Percentiles rank a stretch among this genome's conserved stretches.
Conservation (phyloP, 1,140 invertebrate genomes). For the Schmidtea mediterranea region DNA sequence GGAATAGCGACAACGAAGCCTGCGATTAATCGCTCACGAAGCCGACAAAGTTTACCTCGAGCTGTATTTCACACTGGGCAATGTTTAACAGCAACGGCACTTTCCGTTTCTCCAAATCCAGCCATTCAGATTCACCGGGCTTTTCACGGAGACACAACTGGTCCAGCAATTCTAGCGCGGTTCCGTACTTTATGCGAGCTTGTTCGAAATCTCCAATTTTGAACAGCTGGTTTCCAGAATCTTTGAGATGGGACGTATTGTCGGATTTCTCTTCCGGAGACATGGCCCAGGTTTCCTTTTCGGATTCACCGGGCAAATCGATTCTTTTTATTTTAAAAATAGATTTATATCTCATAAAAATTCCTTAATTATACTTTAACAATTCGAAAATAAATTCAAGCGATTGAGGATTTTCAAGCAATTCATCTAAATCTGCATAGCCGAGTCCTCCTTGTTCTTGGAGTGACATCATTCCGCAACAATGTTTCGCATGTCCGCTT, state of each 20-base stretch:
- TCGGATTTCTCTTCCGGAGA: conserved; percentile 44
- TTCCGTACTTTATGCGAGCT: conserved; percentile 44
- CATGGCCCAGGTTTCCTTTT: conserved; percentile 66
- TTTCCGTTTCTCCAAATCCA: conserved; percentile 43
- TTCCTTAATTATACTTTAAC: conserved; percentile 2
- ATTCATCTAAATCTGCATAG: conserved; percentile 54
- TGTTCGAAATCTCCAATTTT: conserved; percentile 38
- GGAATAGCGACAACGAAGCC: conserved; percentile 51
- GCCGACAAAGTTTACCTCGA: conserved; percentile 52
- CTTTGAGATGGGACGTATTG: conserved; percentile 39
- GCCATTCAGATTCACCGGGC: conserved; percentile 55
- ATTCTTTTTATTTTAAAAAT: neutral
- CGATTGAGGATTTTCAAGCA: conserved; percentile 49
- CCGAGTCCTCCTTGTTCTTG: conserved; percentile 49
- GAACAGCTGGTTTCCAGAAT: conserved; percentile 51
- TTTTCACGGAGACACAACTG: conserved; percentile 68
- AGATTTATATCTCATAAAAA: neutral
- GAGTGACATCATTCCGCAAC: neutral
- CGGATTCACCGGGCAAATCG: conserved; percentile 42
- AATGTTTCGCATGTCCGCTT: neutral
- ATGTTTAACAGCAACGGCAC: conserved; percentile 54
- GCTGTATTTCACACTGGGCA: conserved; percentile 50
- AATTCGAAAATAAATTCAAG: conserved; percentile 61
- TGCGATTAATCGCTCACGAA: no score
- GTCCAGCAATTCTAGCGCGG: conserved; percentile 52